phyloP scores from a whole-genome alignment of 2,888 invertebrate species.

The Rhagium mordax region DNA sequence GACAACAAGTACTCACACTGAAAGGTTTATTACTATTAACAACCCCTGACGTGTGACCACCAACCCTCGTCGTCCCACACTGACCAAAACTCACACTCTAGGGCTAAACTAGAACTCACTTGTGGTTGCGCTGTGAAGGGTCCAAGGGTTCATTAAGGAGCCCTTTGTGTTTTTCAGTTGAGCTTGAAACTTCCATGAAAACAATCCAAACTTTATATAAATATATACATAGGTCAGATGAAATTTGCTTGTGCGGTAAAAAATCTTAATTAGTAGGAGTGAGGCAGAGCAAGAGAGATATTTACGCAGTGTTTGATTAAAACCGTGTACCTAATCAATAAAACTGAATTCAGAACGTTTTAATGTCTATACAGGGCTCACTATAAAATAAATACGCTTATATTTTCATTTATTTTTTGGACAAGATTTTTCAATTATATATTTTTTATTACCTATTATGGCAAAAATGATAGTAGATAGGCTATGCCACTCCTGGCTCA shows the following conservation, averaged over 20 bases:
- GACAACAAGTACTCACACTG: conserved; percentile 24
- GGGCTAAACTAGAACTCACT: conserved; percentile 24
- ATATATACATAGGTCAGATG: conserved; percentile 8
- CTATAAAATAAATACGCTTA: too few species aligned
- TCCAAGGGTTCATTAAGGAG: conserved; percentile 32
- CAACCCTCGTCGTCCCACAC: conserved; percentile 29
- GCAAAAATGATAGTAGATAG: too few species aligned
- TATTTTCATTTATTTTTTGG: too few species aligned
- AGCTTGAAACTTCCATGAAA: conserved; percentile 22
- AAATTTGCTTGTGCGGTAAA: background rate
- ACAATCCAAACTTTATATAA: conserved; percentile 20
- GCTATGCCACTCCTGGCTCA: too few species aligned
- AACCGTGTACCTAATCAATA: background rate
- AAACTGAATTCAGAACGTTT: too few species aligned
- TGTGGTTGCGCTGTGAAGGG: conserved; percentile 25
- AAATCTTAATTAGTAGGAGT: conserved; percentile 19
- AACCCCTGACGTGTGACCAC: conserved; percentile 26
- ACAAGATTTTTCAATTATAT: too few species aligned
- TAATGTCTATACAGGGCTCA: too few species aligned
- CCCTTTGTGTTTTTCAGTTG: conserved; percentile 32
- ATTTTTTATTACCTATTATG: too few species aligned
- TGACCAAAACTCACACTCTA: conserved; percentile 29
- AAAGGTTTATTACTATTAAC: conserved; percentile 32
- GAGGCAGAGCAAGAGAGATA: background rate
- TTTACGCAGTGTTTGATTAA: background rate